Evolutionary conservation across 1,140 invertebrate species (phyloP).

Genomic region (Melipona quadrifasciata): DNA sequence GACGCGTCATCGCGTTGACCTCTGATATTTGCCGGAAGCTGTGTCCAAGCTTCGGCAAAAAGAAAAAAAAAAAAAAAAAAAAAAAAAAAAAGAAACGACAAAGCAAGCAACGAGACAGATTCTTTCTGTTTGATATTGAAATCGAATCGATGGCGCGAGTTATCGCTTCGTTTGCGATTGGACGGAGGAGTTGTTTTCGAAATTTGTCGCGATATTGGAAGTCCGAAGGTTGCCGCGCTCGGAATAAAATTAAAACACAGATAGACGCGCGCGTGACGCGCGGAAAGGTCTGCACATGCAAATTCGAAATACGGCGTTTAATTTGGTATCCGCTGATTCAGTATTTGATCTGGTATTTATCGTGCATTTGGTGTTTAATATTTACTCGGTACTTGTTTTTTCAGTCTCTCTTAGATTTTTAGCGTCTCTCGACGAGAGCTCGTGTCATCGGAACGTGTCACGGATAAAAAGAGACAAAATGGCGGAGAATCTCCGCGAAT

Average conservation of each 20-base stretch:
- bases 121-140: not conserved
- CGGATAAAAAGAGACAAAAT: constrained; percentile 57
- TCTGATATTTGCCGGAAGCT: not conserved
- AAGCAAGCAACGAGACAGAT: not conserved
- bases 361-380: too few species aligned
- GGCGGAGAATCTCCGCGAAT: constrained; percentile 40
- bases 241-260: too few species aligned
- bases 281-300: too few species aligned
- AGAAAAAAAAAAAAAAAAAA: too few species aligned
- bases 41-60: too few species aligned
- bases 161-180: not conserved
- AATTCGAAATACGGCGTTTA: too few species aligned
- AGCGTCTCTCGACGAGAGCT: not conserved
- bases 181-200: not conserved
- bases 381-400: too few species aligned
- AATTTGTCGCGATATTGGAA: not conserved
- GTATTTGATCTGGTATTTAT: too few species aligned
- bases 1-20: not conserved
- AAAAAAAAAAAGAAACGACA: not conserved
- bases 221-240: not conserved
- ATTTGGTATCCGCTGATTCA: too few species aligned
- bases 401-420: too few species aligned
- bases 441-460: not conserved
- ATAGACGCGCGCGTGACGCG: too few species aligned
- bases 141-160: not conserved